Conservation (phyloP, 2,888 invertebrate genomes). For the Trissonchulus sp. region DNA sequence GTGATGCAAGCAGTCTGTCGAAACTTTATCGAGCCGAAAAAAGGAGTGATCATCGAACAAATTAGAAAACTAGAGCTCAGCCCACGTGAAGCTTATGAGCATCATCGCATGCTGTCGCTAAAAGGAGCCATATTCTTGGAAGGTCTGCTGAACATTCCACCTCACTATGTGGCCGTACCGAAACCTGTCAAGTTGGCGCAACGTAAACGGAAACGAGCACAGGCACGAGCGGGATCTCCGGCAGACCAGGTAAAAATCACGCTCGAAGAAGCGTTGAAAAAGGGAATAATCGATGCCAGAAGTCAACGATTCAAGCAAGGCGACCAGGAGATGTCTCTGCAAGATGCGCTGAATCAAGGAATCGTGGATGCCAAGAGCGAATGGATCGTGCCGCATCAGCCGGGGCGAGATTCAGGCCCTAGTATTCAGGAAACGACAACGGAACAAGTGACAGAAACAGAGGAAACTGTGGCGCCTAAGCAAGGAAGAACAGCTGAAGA, state of each 20-base stretch:
- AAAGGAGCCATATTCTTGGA: conserved; percentile 76
- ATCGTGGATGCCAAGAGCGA: conserved; percentile 37
- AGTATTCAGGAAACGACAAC: conserved; percentile 23
- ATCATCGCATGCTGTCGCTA: conserved; percentile 69
- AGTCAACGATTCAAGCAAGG: conserved; percentile 47
- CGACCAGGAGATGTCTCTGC: conserved; percentile 41
- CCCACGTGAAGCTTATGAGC: conserved; percentile 66
- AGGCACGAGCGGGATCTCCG: conserved; percentile 55
- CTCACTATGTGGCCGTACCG: conserved; percentile 78
- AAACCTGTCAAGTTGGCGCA: conserved; percentile 64
- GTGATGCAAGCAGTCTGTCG: conserved; percentile 69
- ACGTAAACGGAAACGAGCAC: conserved; percentile 50
- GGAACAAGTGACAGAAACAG: conserved; percentile 27
- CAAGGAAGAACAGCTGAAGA: conserved; percentile 22
- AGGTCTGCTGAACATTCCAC: conserved; percentile 73
- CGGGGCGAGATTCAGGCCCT: conserved; percentile 9
- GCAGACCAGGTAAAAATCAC: conserved; percentile 59
- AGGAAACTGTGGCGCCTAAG: conserved; percentile 14
- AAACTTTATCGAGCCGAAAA: conserved; percentile 74
- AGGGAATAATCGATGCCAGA: conserved; percentile 69
- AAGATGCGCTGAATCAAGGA: conserved; percentile 42
- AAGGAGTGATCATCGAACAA: conserved; percentile 72
- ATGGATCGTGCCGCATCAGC: conserved; percentile 31
- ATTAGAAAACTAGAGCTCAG: conserved; percentile 42
- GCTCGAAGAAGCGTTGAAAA: conserved; percentile 67